phyloP scores from a whole-genome alignment of 2,797 vertebrate species.

The Stomatorhinus walkeri region DNA sequence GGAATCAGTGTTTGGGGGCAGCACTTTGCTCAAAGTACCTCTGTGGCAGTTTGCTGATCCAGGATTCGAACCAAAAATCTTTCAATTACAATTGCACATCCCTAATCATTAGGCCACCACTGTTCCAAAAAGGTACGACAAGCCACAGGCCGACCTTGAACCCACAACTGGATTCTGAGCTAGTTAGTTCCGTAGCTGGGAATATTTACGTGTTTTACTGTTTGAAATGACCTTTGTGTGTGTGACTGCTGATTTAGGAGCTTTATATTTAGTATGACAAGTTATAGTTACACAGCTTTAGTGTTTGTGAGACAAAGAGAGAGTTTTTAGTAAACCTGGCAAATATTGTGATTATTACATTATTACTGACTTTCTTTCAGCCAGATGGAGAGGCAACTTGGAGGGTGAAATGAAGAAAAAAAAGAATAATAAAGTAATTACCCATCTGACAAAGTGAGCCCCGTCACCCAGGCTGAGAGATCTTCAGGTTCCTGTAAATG shows the following conservation, averaged over 20 bases:
- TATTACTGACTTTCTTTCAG: neutral
- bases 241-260: neutral
- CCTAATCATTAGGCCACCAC: too few species aligned
- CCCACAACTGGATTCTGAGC: neutral
- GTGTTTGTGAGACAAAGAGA: neutral
- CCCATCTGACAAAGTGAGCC: neutral
- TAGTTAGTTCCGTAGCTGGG: neutral
- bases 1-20: neutral
- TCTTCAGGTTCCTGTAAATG: neutral
- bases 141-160: neutral
- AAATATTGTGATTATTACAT: neutral
- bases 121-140: too few species aligned
- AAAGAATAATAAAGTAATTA: neutral
- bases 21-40: too few species aligned
- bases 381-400: neutral
- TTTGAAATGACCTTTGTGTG: neutral
- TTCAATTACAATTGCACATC: neutral
- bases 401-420: neutral
- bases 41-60: neutral
- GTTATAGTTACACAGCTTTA: neutral
- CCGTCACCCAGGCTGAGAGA: neutral
- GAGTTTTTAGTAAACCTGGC: neutral
- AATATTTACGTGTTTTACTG: neutral
- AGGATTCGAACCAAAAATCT: neutral
- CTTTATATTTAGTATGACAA: neutral